A percentile compares a stretch with the other conserved stretches of the same genome.
Conservation (phyloP, 2,888 invertebrate species). For the Noctua comes region DNA sequence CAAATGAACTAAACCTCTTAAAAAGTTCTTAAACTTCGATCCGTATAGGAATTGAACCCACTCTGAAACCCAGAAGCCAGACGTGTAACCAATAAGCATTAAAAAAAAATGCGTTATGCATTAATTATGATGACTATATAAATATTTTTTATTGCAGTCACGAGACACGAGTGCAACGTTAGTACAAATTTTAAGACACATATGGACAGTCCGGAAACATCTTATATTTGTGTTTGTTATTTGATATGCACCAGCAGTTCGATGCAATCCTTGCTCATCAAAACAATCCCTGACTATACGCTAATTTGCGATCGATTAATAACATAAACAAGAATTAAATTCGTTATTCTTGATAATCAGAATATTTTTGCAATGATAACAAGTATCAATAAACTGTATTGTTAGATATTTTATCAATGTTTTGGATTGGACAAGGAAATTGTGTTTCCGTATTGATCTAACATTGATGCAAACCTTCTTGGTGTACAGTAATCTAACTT, state of each 20-base stretch:
- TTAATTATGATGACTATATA: slow-evolving; percentile 1
- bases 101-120: neutral
- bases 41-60: slow-evolving; percentile 7
- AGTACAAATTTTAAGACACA: slow-evolving; percentile 2
- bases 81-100: neutral
- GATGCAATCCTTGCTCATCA: neutral
- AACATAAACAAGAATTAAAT: neutral
- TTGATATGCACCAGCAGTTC: slow-evolving; percentile 8
- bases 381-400: neutral
- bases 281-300: neutral
- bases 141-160: slow-evolving; percentile 28
- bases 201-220: slow-evolving; percentile 17
- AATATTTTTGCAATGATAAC: neutral
- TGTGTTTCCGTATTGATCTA: slow-evolving; percentile 44
- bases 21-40: neutral
- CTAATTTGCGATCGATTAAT: neutral
- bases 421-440: slow-evolving; percentile 42
- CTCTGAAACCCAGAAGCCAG: neutral
- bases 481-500: slow-evolving; percentile 10
- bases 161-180: slow-evolving; percentile 18
- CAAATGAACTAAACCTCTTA: neutral
- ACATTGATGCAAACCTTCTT: slow-evolving; percentile 15
- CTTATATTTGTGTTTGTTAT: neutral
- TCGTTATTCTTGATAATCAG: neutral
- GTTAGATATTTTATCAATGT: neutral